Percentiles rank a stretch among this genome's conserved stretches.
phyloP scores from a whole-genome alignment of 35 echinoderm and acorn worm genomes.

The Eucidaris tribuloides region DNA sequence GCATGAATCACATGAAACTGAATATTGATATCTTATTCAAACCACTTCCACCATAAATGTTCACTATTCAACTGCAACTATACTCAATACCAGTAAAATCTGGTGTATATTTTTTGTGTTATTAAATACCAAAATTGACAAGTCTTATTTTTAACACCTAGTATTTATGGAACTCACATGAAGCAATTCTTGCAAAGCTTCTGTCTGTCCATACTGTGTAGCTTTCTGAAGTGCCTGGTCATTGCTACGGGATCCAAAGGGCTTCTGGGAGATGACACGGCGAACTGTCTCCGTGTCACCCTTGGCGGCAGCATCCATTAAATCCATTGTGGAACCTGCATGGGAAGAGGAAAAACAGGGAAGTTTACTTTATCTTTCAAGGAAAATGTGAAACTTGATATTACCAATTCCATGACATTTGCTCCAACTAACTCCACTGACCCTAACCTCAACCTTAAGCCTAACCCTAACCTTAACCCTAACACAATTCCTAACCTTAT shows the following conservation, averaged over 20 bases:
- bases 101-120: no score
- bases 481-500: neutral
- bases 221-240: slow-evolving; percentile 36
- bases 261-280: neutral
- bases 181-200: slow-evolving; percentile 19
- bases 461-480: neutral
- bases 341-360: neutral
- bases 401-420: neutral
- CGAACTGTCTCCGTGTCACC: slow-evolving; percentile 35
- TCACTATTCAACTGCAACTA: no score
- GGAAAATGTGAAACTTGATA: neutral
- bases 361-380: neutral
- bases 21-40: no score
- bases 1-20: no score
- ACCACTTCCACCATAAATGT: no score
- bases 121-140: no score
- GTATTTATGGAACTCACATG: no score
- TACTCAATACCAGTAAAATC: no score
- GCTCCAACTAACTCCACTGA: neutral
- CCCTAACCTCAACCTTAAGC: neutral
- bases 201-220: slow-evolving; percentile 48
- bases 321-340: slow-evolving; percentile 41
- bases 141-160: no score
- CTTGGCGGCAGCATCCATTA: slow-evolving; percentile 55
- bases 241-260: slow-evolving; percentile 2